phyloP scores from a whole-genome alignment of 1,140 invertebrate genomes.

The Pseudobourletiella spinata region DNA sequence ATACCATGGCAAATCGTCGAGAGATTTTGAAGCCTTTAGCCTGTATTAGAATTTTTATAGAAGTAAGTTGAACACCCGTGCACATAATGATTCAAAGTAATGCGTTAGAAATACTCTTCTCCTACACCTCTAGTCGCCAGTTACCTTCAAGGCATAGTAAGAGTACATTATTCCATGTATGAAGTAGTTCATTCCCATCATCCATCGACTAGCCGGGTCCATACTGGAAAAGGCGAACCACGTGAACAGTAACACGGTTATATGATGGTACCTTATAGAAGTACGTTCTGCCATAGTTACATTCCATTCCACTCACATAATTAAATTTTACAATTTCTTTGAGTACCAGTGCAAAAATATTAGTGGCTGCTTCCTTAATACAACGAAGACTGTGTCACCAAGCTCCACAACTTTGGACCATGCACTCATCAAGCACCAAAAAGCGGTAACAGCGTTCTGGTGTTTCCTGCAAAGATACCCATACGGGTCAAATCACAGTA shows the following conservation, averaged over 20 bases:
- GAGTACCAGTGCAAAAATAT: conserved; percentile 27
- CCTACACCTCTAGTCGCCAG: too few relatives aligned
- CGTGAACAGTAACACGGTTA: background rate
- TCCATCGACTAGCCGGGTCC: conserved; percentile 5
- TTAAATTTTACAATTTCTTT: too few relatives aligned
- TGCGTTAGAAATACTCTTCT: too few relatives aligned
- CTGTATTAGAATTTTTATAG: too few relatives aligned
- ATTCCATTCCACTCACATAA: too few relatives aligned
- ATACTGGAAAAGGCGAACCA: background rate
- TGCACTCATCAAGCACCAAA: conserved; percentile 14
- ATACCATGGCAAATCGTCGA: background rate
- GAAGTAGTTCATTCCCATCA: conserved; percentile 15
- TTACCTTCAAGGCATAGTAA: conserved; percentile 22
- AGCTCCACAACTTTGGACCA: conserved; percentile 26
- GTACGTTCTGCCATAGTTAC: too few relatives aligned
- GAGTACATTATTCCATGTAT: conserved; percentile 23
- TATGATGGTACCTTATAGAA: conserved; percentile 1
- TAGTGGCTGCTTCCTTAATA: conserved; percentile 19
- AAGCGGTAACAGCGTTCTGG: too few relatives aligned
- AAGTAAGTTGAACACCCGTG: too few relatives aligned
- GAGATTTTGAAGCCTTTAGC: background rate
- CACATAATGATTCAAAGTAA: too few relatives aligned
- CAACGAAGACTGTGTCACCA: conserved; percentile 23
- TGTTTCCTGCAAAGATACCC: too few relatives aligned
- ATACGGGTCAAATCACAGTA: too few relatives aligned